Percentiles rank a stretch among this genome's conserved stretches.
phyloP scores from a whole-genome alignment of 2,888 invertebrate species.

The Drosophila histrio region DNA sequence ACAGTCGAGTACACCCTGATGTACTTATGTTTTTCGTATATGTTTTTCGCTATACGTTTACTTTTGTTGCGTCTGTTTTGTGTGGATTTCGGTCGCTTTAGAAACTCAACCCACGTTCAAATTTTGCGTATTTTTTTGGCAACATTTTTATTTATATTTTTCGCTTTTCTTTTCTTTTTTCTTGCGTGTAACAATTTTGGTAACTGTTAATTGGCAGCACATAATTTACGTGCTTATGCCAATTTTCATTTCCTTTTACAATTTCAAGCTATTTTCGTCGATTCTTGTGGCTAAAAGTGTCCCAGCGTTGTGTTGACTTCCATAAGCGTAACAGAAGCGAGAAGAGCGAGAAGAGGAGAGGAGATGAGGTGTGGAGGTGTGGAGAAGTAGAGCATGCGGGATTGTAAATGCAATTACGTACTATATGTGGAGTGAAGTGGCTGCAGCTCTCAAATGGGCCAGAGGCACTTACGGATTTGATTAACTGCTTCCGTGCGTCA shows the following conservation, averaged over 20 bases:
- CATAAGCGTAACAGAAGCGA: neutral
- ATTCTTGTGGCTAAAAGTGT: slow-evolving; percentile 14
- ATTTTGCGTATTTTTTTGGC: slow-evolving; percentile 51
- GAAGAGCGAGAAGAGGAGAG: neutral
- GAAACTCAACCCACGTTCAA: slow-evolving; percentile 7
- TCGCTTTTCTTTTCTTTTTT: slow-evolving; percentile 5
- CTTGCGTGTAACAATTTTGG: slow-evolving; percentile 65
- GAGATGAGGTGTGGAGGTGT: neutral
- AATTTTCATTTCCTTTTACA: slow-evolving; percentile 61
- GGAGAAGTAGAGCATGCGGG: slow-evolving; percentile 30
- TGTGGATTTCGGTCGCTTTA: slow-evolving; percentile 14
- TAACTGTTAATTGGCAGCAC: slow-evolving; percentile 78
- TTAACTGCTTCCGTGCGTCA: slow-evolving; percentile 80
- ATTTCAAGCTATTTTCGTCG: slow-evolving; percentile 46
- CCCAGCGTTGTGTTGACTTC: neutral
- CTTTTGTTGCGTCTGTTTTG: slow-evolving; percentile 15
- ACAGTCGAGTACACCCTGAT: neutral
- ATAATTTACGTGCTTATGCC: slow-evolving; percentile 78
- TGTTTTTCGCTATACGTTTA: slow-evolving; percentile 16
- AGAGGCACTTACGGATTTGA: slow-evolving; percentile 74
- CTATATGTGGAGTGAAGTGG: slow-evolving; percentile 9
- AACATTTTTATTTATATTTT: slow-evolving; percentile 34
- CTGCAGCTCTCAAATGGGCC: slow-evolving; percentile 30
- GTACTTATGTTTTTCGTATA: neutral
- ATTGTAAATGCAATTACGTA: slow-evolving; percentile 66